A percentile compares a stretch with the other conserved stretches of the same genome.
Conservation (phyloP, 2,113 vertebrate genomes). For the Cyprinodon brontotheroides region DNA sequence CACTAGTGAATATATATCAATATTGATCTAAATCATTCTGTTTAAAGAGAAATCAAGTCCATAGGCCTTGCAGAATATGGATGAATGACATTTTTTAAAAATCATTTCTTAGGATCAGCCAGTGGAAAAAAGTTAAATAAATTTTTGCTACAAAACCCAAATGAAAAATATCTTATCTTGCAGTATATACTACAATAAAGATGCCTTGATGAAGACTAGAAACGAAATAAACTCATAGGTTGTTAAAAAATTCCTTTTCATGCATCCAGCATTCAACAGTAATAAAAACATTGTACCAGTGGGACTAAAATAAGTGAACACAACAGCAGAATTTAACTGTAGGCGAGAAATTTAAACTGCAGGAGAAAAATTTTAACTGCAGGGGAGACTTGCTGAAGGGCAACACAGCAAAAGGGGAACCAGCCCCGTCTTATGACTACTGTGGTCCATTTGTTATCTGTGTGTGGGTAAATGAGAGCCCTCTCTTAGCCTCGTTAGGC, state of each 20-base stretch:
- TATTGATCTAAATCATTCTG: no score
- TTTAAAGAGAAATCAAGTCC: no score
- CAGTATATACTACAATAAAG: background rate
- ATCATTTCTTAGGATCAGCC: no score
- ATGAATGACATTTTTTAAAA: no score
- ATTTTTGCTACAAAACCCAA: no score
- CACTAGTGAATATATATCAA: no score
- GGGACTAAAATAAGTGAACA: constrained; percentile 12
- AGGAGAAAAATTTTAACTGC: constrained; percentile 5
- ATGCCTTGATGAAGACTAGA: background rate
- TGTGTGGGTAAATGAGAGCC: constrained; percentile 61
- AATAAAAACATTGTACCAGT: background rate
- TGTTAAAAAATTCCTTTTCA: background rate
- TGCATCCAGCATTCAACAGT: background rate
- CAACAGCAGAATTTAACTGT: background rate
- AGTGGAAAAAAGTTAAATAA: no score
- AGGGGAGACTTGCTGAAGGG: constrained; percentile 32
- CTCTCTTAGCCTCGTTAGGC: constrained; percentile 72
- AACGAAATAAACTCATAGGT: background rate
- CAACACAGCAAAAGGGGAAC: constrained; percentile 32
- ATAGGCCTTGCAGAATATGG: no score
- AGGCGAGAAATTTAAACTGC: constrained; percentile 4
- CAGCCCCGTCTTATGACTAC: constrained; percentile 35
- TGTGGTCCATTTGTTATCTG: constrained; percentile 69
- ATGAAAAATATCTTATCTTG: no score